These are phyloP conservation scores for Altica lythri DNA, from an alignment of 2,888 invertebrate genomes.

Conservation along the genomic window DNA sequence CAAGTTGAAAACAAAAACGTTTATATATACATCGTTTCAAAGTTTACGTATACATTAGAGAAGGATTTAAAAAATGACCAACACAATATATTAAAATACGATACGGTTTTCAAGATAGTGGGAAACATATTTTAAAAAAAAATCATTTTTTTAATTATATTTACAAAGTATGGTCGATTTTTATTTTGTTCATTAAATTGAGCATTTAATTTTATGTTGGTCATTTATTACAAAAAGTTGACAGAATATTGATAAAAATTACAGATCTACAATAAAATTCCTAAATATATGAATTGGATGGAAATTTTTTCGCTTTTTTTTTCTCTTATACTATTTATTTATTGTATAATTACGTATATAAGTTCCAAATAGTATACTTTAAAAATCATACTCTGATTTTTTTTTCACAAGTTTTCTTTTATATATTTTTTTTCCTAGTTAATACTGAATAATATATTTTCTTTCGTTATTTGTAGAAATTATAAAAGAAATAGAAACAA, in stretches of 20 bases:
- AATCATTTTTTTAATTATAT: too few species aligned
- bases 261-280: conserved; percentile 35
- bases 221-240: conserved; percentile 13
- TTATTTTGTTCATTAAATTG: too few species aligned
- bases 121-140: too few species aligned
- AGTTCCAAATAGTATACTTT: conserved; percentile 54
- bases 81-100: conserved; percentile 21
- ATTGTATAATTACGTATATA: conserved; percentile 57
- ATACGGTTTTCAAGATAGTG: too few species aligned
- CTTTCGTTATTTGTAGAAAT: conserved; percentile 14
- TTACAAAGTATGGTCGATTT: too few species aligned
- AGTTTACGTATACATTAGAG: conserved; percentile 47
- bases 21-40: conserved; percentile 51
- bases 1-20: conserved; percentile 40
- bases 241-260: conserved; percentile 29
- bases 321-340: conserved; percentile 49
- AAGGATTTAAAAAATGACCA: conserved; percentile 12
- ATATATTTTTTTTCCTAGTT: conserved; percentile 18
- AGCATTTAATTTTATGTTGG: conserved; percentile 13
- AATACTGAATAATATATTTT: conserved; percentile 30
- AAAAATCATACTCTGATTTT: conserved; percentile 34
- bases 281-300: conserved; percentile 48
- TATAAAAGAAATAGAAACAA: conserved; percentile 2
- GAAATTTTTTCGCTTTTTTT: conserved; percentile 46
- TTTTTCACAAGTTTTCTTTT: conserved; percentile 20